Evolutionary conservation across 2,797 vertebrate genomes (phyloP).

Genomic region (Oryzias sinensis): DNA sequence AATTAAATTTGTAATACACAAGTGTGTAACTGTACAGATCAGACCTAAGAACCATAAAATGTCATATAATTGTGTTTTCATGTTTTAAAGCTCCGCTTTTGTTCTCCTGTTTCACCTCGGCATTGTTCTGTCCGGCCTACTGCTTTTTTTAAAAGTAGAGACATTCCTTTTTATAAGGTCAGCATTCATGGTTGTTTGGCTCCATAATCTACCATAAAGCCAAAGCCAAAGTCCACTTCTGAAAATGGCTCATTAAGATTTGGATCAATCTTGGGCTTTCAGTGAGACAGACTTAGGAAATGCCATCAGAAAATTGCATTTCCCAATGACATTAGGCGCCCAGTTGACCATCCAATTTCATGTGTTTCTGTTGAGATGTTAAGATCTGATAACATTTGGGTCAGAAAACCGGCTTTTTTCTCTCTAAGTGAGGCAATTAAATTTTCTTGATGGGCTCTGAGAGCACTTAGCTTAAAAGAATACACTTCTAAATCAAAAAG

Average conservation of each 20-base stretch:
- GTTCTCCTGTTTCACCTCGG: slow-evolving; percentile 16
- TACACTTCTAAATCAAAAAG: slow-evolving; percentile 99
- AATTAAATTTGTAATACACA: no score
- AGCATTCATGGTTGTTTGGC: slow-evolving; percentile 71
- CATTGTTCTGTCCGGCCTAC: slow-evolving; percentile 34
- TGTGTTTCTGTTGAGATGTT: slow-evolving; percentile 98
- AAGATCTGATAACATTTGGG: slow-evolving; percentile 98
- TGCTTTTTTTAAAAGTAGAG: slow-evolving; percentile 57
- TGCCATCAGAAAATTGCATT: slow-evolving; percentile 99
- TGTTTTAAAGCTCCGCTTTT: slow-evolving; percentile 26
- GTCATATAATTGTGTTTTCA: slow-evolving; percentile 5
- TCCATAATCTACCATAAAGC: slow-evolving; percentile 77
- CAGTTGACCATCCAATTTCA: slow-evolving; percentile 95
- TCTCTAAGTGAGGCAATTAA: slow-evolving; percentile 97
- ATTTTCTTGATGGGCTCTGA: slow-evolving; percentile 97
- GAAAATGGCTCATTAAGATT: slow-evolving; percentile 97
- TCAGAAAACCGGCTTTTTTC: slow-evolving; percentile 87
- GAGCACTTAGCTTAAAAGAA: slow-evolving; percentile 99
- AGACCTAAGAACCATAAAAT: no score
- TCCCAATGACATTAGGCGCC: slow-evolving; percentile 94
- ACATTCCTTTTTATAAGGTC: slow-evolving; percentile 70
- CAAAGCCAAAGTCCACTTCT: slow-evolving; percentile 84
- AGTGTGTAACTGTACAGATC: no score
- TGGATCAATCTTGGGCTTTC: slow-evolving; percentile 93
- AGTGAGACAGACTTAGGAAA: slow-evolving; percentile 94